Base-by-base conservation (phyloP, 2,113 vertebrate species). In the Notothenia rossii region DNA sequence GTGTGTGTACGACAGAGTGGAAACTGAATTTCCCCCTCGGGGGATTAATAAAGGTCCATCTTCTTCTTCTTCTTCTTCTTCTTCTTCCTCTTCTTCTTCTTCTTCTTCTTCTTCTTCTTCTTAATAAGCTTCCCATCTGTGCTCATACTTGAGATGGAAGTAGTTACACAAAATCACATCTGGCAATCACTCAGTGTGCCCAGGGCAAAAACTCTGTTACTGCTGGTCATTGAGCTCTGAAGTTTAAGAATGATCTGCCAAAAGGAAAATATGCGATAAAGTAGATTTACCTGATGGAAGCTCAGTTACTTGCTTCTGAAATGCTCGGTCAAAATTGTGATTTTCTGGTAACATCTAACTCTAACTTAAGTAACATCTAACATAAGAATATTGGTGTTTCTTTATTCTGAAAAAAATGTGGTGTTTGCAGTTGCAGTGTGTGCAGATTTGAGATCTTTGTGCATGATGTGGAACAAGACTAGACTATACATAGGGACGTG, bases 101-200 rank as follows among this genome's bases (percentile, higher is more conserved):
- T 25, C 25, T 25, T 25, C 25, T 25, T 25, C 25, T 25, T 25
- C 25, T 25, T 2, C 25, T 25, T 25, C 25, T 25, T 25, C 25
- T 65, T 46, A 49, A 62, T 51, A 11, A 58, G 45, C 20, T 11
- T 72, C 49, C 48, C 11, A 55, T 61, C 20, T 68, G 33, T 36
- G 33, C 11, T 54, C 6, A 11, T 60, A 5, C 53, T 15, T 29
- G 15, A 55, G 3, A 53, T 33, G 72, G 9, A 58, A 51, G 10
- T n/a, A 63, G 33, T 53, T 17, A 43, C n/a, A 72, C 22, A 72
- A 48, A 69, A 63, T 55, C 59, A 22, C 65, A 75, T 65, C 40
- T 67, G 48, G 43, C 25, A 45, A 12, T 46, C n/a, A 46, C 40
- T 72, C 36, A 66, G 3, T 11, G 56, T 43, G 48, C 58, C 29